Base-by-base conservation (phyloP, 2,888 invertebrate species). In the Meiosimyza platycephala region DNA sequence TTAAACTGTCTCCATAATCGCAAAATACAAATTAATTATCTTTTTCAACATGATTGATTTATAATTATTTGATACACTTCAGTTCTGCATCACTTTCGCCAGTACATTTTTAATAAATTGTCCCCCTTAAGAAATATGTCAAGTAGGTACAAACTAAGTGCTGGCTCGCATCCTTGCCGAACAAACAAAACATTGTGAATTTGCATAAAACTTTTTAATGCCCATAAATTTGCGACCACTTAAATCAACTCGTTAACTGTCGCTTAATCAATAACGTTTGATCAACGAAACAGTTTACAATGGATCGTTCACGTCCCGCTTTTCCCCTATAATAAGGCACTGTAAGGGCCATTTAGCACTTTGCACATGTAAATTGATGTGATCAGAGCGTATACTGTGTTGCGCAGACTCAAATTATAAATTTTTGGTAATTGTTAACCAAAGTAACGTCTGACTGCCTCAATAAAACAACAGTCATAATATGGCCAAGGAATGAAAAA, bases 221-320 rank as follows among this genome's bases (percentile, higher is more conserved):
- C 48, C 18, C 28, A 72, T 57, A 76, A 76, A 74, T 74, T 74
- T 74, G 73, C 74, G 71, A 73, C 73, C 74, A 67, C 72, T 75
- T 75, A 75, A 76, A 76, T 76, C 76, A 76, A 76, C 76, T 75
- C 73, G 76, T 75, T 75, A 76, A 76, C 70, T 71, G 75, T 72
- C 74, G 70, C 52, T 76, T 73, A 76, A 76, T 76, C 76, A 75
- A 76, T 76, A 76, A 72, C 71, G 75, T 75, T 75, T 75, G 74
- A 76, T 75, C 74, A 28, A 63, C 55, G 57, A 51, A 40, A 47
- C 71, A 33, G 50, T 33, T 22, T 13, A 63, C 11, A 63, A 6
- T 18, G 11, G 28, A 28, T 16, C 66, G 16, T 28, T 13, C 22
- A 6, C 9, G 47, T 54, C n/a, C 52, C 65, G 12, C 55, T n/a